These are phyloP conservation scores for Aspidapion aeneum DNA, from an alignment of 2,888 invertebrate genomes.

Conservation along the genomic window DNA sequence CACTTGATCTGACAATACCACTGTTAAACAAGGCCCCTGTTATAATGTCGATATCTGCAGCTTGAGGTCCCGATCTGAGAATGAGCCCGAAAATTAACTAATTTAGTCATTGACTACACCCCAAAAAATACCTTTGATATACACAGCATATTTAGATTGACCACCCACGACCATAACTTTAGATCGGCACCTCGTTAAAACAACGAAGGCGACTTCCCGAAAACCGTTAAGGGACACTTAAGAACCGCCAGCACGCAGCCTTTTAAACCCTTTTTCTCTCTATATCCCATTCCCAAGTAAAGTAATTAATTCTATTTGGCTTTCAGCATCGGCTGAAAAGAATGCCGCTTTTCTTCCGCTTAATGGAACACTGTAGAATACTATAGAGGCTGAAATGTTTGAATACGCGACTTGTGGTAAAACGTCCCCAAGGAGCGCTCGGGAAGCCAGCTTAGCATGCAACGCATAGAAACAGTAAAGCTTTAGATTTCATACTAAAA, in stretches of 20 bases:
- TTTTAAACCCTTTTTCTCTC: background rate
- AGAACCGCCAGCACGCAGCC: background rate
- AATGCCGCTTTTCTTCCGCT: background rate
- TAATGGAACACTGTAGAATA: background rate
- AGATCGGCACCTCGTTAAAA: too few relatives aligned
- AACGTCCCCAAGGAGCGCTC: constrained; percentile 16
- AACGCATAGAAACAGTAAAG: constrained; percentile 17
- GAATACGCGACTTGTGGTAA: constrained; percentile 20
- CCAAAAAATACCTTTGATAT: too few relatives aligned
- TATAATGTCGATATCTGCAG: too few relatives aligned
- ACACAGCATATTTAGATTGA: too few relatives aligned
- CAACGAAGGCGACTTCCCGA: background rate
- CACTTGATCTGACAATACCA: too few relatives aligned
- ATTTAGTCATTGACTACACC: too few relatives aligned
- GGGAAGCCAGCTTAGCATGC: constrained; percentile 20
- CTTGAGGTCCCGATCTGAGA: too few relatives aligned
- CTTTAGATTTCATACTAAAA: background rate
- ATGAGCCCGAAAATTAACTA: too few relatives aligned
- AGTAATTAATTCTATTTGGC: background rate
- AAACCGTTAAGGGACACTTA: background rate
- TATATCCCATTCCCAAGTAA: background rate
- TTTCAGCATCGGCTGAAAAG: background rate
- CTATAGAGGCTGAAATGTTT: constrained; percentile 9
- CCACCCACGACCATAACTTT: too few relatives aligned
- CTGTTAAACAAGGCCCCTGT: too few relatives aligned